These are phyloP conservation scores for Siniperca knerii DNA, from an alignment of 2,113 vertebrate genomes.

Conservation along the genomic window DNA sequence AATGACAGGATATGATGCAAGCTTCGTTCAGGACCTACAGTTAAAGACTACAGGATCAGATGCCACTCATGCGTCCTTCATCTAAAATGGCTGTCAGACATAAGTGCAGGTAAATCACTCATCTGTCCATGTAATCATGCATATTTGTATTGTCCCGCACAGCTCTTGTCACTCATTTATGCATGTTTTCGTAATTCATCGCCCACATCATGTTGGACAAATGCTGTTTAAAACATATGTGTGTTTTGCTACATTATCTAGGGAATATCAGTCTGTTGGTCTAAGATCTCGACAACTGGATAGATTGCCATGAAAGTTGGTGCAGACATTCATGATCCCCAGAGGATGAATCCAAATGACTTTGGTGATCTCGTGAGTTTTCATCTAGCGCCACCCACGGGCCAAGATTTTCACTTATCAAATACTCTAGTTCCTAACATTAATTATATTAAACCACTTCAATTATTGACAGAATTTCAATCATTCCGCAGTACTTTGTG, in stretches of 20 bases:
- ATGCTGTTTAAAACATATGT: conserved; percentile 31
- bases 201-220: conserved; percentile 60
- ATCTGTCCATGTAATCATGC: conserved; percentile 84
- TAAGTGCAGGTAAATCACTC: conserved; percentile 81
- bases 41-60: conserved; percentile 70
- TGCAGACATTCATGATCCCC: not conserved
- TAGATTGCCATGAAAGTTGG: conserved; percentile 10
- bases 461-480: not conserved
- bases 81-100: conserved; percentile 79
- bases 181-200: conserved; percentile 69
- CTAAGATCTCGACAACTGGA: conserved; percentile 7
- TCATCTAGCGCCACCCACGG: not conserved
- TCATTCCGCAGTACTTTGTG: not conserved
- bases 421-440: not conserved
- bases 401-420: not conserved
- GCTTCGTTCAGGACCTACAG: conserved; percentile 45
- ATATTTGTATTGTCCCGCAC: conserved; percentile 76
- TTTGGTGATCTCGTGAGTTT: conserved; percentile 3
- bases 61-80: conserved; percentile 72
- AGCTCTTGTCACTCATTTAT: conserved; percentile 77
- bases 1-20: conserved; percentile 54
- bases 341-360: conserved; percentile 8
- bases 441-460: not conserved
- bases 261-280: conserved; percentile 9
- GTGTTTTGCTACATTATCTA: conserved; percentile 10